Evolutionary conservation across 2,113 vertebrate species (phyloP).

Genomic region (Lasiurus borealis): DNA sequence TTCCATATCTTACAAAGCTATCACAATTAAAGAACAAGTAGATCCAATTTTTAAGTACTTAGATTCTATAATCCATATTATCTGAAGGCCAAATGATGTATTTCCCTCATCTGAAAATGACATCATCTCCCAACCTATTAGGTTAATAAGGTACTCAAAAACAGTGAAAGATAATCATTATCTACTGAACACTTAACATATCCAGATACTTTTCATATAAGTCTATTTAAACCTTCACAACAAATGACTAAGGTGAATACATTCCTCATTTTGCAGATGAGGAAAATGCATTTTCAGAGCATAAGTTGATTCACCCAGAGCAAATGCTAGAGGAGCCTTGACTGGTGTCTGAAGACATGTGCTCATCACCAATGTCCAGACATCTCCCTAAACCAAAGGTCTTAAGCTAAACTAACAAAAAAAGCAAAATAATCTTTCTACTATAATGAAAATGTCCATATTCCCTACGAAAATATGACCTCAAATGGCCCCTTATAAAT

Average conservation of each 20-base stretch:
- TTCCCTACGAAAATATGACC: neutral
- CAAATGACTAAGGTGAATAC: neutral
- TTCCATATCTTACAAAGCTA: constrained; percentile 49
- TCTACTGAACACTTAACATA: constrained; percentile 14
- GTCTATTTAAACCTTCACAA: constrained; percentile 35
- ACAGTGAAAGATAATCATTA: constrained; percentile 39
- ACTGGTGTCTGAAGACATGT: neutral
- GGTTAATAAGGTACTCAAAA: constrained; percentile 23
- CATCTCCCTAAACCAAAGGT: neutral
- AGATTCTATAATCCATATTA: constrained; percentile 46
- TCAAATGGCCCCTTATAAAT: constrained; percentile 7
- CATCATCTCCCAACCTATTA: neutral
- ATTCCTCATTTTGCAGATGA: neutral
- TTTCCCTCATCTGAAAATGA: constrained; percentile 47
- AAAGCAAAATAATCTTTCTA: constrained; percentile 30
- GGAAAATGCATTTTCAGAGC: neutral
- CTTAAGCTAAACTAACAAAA: neutral
- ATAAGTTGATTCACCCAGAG: neutral
- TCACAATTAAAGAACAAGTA: constrained; percentile 38
- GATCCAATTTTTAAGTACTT: constrained; percentile 5
- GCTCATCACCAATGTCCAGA: neutral
- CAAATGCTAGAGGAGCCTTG: neutral
- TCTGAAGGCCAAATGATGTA: constrained; percentile 37
- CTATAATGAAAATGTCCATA: neutral
- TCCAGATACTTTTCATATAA: neutral